Evolutionary conservation across 2,797 vertebrate species (phyloP), one percentile per base, ranked within the genome.

Genomic region (Orestias chungarensis): DNA sequence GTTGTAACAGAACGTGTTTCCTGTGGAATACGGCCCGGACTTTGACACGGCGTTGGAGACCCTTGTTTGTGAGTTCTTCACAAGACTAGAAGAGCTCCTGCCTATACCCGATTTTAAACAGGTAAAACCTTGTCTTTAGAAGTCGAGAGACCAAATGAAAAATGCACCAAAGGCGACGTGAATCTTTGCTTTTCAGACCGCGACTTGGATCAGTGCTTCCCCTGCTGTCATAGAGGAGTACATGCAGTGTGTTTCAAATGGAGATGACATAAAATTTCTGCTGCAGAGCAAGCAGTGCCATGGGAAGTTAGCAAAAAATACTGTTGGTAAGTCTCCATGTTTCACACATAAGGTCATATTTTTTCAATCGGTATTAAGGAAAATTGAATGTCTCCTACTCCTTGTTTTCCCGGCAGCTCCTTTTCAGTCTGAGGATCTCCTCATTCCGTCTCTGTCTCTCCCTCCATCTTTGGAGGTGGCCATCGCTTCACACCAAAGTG

Each of bases 221-320:
- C 92, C 93, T 18, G 89, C 93, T 33, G 92, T 92, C 6, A 57
- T 94, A 0, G 93, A 94, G 75, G 93, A 94, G 47, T 94, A 93
- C 78, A 92, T 94, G 91, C 93, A 94, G 81, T 93, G 92, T 71
- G 92, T 93, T 27, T 91, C 93, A 50, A 91, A 91, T 2, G 92
- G 91, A 74, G 93, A 93, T 0, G 93, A 94, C 79, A 86, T 94
- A 11, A 93, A 92, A 70, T 93, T 94, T 88, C 92, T 94, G 49
- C 92, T 94, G 66, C 93, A 93, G 77, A 94, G 88, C 84, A 94
- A 94, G 76, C 92, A 94, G 81, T 94, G 92, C 64, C 92, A 93
- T 0, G 92, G 92, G 27, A 94, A 93, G 64, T 46, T 94, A 73
- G 89, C 88, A 11, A 93, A 93, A 68, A 90, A 65, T 44, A 87